phyloP scores from a whole-genome alignment of 1,140 invertebrate species.

The Drusus annulatus region DNA sequence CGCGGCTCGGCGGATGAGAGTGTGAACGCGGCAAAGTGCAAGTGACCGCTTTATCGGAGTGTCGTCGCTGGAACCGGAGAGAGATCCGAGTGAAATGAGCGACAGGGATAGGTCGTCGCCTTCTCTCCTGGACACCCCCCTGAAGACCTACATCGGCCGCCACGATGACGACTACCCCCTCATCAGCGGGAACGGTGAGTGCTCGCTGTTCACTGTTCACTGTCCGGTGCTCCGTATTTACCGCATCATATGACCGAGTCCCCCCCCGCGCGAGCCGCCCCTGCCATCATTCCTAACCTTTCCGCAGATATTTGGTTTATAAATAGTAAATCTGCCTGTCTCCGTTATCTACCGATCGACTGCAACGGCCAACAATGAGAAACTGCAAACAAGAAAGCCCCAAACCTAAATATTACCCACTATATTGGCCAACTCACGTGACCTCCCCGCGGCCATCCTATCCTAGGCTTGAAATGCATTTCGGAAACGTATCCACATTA shows the following conservation, averaged over 20 bases:
- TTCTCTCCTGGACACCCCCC: conserved; percentile 84
- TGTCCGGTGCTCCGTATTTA: not conserved
- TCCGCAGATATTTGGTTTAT: conserved; percentile 24
- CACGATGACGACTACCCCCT: conserved; percentile 83
- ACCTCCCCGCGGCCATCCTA: not conserved
- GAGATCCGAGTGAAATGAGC: conserved; percentile 72
- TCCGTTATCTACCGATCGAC: not conserved
- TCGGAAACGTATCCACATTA: not conserved
- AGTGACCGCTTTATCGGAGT: conserved; percentile 64
- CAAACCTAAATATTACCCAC: not conserved
- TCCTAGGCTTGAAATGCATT: conserved; percentile 2
- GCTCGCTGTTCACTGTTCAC: not conserved
- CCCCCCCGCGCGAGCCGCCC: conserved; percentile 5
- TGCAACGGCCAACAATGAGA: conserved; percentile 15
- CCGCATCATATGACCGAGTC: conserved; percentile 43
- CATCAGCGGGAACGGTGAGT: conserved; percentile 81
- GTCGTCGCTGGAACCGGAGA: conserved; percentile 65
- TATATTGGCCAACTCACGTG: not conserved
- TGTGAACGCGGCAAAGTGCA: conserved; percentile 65
- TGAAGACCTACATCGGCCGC: conserved; percentile 83
- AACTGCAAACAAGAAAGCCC: not conserved
- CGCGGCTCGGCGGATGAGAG: conserved; percentile 59
- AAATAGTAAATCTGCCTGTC: conserved; percentile 5
- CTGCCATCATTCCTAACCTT: conserved; percentile 32
- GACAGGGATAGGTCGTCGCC: conserved; percentile 85